Conservation (phyloP, 2,113 vertebrate genomes). For the rabbit (Oryctolagus cuniculus) region DNA sequence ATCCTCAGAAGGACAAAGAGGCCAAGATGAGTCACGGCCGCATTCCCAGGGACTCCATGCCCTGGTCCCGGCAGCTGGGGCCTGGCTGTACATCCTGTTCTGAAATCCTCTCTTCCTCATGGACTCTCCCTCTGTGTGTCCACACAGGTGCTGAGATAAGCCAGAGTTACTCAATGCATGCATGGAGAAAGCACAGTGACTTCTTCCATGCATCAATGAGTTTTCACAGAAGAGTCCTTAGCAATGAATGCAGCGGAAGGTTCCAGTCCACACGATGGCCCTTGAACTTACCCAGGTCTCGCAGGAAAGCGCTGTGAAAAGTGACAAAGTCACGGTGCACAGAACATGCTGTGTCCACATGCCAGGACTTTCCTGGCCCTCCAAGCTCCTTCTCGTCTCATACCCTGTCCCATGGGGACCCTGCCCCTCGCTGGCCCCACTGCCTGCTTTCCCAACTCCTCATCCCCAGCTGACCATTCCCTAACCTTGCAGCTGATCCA, state of each 20-base stretch:
- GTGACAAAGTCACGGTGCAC: accelerated
- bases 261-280: background rate
- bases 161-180: background rate
- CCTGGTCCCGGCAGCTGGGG: background rate
- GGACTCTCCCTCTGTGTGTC: background rate
- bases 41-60: background rate
- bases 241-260: background rate
- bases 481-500: background rate
- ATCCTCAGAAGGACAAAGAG: background rate
- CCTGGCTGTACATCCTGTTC: background rate
- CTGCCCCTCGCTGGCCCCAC: background rate
- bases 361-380: too few relatives aligned
- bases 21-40: accelerated
- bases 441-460: background rate
- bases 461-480: background rate
- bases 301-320: background rate
- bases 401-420: background rate
- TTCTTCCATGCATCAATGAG: background rate
- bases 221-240: background rate
- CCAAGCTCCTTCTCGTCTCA: background rate
- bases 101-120: background rate
- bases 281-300: background rate
- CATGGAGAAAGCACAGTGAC: background rate
- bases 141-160: background rate
- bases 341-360: too few relatives aligned